These are phyloP conservation scores for Metopia argyrocephala DNA, from an alignment of 2,888 invertebrate species.

Conservation along the genomic window DNA sequence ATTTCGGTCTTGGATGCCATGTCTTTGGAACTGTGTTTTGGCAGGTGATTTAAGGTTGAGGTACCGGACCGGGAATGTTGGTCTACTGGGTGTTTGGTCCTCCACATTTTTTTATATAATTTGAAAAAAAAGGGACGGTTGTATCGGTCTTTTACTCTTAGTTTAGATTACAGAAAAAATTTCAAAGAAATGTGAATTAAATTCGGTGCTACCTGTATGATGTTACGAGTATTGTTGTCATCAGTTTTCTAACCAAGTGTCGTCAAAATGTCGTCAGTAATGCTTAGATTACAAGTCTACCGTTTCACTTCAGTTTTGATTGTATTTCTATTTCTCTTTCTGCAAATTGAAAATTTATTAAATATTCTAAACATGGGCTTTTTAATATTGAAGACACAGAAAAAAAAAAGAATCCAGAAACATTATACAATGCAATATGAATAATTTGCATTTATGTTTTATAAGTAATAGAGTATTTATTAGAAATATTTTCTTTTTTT, in stretches of 20 bases:
- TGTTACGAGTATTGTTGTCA: neutral
- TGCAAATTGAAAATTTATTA: constrained; percentile 50
- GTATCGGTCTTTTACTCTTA: too few species aligned
- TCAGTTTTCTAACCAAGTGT: neutral
- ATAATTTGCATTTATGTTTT: constrained; percentile 63
- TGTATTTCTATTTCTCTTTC: constrained; percentile 12
- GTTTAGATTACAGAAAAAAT: too few species aligned
- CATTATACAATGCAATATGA: constrained; percentile 51
- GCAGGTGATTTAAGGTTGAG: too few species aligned
- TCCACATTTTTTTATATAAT: too few species aligned
- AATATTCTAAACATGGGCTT: constrained; percentile 59
- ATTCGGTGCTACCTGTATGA: neutral
- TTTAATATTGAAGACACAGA: constrained; percentile 11
- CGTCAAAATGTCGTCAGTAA: constrained; percentile 1
- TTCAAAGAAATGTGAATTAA: neutral
- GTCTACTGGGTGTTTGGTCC: too few species aligned
- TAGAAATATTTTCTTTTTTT: too few species aligned
- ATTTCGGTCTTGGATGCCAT: too few species aligned
- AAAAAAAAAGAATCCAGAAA: neutral
- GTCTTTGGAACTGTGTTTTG: too few species aligned
- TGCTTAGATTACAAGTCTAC: constrained; percentile 29
- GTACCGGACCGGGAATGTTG: too few species aligned
- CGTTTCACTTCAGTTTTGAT: too few species aligned
- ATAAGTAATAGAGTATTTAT: constrained; percentile 49
- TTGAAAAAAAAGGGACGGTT: too few species aligned